A percentile compares a stretch with the other conserved stretches of the same genome.
These are phyloP conservation scores for Encarsia formosa DNA, from an alignment of 2,888 invertebrate species.

Conservation along the genomic window DNA sequence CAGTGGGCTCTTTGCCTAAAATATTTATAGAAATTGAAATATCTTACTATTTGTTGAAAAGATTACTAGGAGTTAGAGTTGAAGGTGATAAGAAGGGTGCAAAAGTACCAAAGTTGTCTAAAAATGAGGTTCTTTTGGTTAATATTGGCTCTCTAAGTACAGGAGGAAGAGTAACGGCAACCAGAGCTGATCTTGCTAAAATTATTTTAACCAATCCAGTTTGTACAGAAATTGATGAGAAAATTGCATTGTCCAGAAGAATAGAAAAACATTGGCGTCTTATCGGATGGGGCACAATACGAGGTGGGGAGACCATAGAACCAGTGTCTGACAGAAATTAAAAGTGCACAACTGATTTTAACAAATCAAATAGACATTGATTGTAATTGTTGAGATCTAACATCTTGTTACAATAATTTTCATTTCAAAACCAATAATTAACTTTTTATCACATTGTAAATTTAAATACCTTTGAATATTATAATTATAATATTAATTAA, in stretches of 20 bases:
- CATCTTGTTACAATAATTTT: neutral
- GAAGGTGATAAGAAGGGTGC: constrained; percentile 99
- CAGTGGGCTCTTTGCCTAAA: constrained; percentile 92
- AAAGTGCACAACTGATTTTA: constrained; percentile 20
- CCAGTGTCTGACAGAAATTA: constrained; percentile 52
- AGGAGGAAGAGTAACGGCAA: constrained; percentile 91
- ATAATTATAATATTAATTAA: neutral
- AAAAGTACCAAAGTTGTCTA: constrained; percentile 89
- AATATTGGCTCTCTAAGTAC: constrained; percentile 99
- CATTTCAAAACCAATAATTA: neutral
- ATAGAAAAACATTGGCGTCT: constrained; percentile 99
- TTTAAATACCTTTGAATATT: neutral
- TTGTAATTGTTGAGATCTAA: neutral
- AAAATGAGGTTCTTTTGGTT: constrained; percentile 88
- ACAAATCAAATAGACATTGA: neutral
- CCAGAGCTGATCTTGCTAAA: constrained; percentile 95
- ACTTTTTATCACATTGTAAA: neutral
- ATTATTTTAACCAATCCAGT: constrained; percentile 96
- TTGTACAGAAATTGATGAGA: constrained; percentile 97
- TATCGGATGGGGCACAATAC: constrained; percentile 99
- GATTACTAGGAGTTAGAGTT: constrained; percentile 93
- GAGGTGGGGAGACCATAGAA: constrained; percentile 93
- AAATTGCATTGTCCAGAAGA: constrained; percentile 96
- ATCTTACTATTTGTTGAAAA: constrained; percentile 92
- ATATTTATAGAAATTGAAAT: constrained; percentile 98